A percentile compares a stretch with the other conserved stretches of the same genome.
phyloP scores from a whole-genome alignment of 2,888 invertebrate genomes.

The Spodoptera picta region DNA sequence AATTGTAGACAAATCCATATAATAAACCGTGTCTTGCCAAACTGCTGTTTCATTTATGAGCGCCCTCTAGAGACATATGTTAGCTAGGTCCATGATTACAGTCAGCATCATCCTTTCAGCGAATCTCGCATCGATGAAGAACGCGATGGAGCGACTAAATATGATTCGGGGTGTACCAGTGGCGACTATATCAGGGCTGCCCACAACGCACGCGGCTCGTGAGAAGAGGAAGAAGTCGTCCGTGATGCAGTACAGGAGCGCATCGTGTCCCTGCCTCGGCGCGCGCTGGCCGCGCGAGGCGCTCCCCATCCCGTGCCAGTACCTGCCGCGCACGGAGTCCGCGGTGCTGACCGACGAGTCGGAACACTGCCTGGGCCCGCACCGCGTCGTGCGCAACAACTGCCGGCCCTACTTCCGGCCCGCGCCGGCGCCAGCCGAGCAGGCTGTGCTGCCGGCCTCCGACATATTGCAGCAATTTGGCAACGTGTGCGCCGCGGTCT shows the following conservation, averaged over 20 bases:
- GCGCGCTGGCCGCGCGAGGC: background rate
- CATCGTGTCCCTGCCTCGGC: conserved; percentile 64
- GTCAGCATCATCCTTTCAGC: conserved; percentile 78
- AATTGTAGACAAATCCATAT: conserved; percentile 16
- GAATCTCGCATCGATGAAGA: conserved; percentile 65
- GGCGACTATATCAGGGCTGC: conserved; percentile 50
- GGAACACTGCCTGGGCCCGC: background rate
- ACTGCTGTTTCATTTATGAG: conserved; percentile 54
- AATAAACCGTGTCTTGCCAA: conserved; percentile 55
- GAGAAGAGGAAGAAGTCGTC: conserved; percentile 34
- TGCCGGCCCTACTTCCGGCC: conserved; percentile 27
- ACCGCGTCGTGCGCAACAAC: conserved; percentile 4
- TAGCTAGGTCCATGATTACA: conserved; percentile 65
- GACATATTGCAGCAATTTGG: conserved; percentile 36
- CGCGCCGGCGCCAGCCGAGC: background rate
- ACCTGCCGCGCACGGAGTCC: conserved; percentile 50
- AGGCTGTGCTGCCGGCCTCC: background rate
- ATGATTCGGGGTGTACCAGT: conserved; percentile 55
- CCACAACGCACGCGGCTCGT: conserved; percentile 16
- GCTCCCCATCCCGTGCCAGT: conserved; percentile 24
- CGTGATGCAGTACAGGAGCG: conserved; percentile 50
- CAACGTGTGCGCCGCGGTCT: conserved; percentile 23
- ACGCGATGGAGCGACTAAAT: conserved; percentile 61
- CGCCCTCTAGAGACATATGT: conserved; percentile 13
- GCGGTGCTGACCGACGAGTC: conserved; percentile 42